These are phyloP conservation scores for Grammomys dolichurus DNA, from an alignment of 2,113 vertebrate species.

Conservation along the genomic window DNA sequence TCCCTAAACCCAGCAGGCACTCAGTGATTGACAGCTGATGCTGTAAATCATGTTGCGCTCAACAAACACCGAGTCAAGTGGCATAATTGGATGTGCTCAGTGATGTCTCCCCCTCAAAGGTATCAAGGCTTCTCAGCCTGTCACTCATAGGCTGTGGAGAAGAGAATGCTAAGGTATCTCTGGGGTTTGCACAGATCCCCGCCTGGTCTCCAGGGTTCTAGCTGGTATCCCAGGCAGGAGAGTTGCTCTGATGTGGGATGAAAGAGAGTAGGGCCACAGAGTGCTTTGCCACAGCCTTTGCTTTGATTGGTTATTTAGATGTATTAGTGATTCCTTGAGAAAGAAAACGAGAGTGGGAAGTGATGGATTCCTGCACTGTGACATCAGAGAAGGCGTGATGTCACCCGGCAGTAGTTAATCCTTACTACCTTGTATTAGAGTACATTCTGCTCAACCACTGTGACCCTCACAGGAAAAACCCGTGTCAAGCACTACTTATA, in stretches of 20 bases:
- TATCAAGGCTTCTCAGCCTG: background rate
- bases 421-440: background rate
- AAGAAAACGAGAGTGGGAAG: background rate
- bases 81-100: background rate
- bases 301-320: background rate
- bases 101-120: background rate
- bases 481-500: background rate
- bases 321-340: background rate
- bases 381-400: background rate
- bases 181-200: background rate
- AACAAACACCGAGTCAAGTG: background rate
- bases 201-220: background rate
- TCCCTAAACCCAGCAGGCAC: background rate
- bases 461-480: background rate
- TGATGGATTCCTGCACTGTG: background rate
- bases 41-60: background rate
- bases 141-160: background rate
- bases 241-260: background rate
- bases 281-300: background rate
- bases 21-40: background rate
- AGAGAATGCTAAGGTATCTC: background rate
- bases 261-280: background rate
- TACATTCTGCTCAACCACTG: background rate
- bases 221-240: background rate
- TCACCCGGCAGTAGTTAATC: background rate